These are phyloP conservation scores for Gasterosteus aculeatus DNA, from an alignment of 2,113 vertebrate species.

Conservation along the genomic window DNA sequence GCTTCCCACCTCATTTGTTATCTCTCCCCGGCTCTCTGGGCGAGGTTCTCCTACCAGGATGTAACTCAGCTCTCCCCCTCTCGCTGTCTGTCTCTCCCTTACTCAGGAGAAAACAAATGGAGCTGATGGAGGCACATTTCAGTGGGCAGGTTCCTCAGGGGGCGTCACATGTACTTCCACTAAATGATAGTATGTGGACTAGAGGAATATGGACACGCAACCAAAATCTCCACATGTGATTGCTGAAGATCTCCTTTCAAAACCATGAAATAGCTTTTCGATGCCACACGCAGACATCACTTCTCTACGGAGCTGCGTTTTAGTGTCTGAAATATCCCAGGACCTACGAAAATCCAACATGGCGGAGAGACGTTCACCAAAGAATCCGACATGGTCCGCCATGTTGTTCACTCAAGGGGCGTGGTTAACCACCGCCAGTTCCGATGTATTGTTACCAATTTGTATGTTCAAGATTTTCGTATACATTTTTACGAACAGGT, in stretches of 20 bases:
- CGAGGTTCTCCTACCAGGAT: conserved; percentile 66
- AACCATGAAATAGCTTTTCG: neutral
- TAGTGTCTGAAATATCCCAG: neutral
- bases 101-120: conserved; percentile 43
- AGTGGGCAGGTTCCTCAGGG: conserved; percentile 31
- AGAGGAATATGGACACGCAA: neutral
- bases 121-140: conserved; percentile 39
- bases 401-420: too few relatives aligned
- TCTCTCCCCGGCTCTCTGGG: conserved; percentile 61
- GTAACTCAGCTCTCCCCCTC: conserved; percentile 49
- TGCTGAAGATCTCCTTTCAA: neutral
- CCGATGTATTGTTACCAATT: too few relatives aligned
- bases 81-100: neutral
- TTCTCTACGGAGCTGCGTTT: neutral
- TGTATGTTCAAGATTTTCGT: too few relatives aligned
- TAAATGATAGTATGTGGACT: neutral
- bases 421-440: too few relatives aligned
- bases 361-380: too few relatives aligned
- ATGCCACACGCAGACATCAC: neutral
- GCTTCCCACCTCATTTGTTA: conserved; percentile 7
- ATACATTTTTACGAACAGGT: too few relatives aligned
- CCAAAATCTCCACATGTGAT: neutral
- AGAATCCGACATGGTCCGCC: too few relatives aligned
- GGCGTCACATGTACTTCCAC: neutral
- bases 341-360: neutral